A percentile compares a stretch with the other conserved stretches of the same genome.
phyloP scores from a whole-genome alignment of 1,140 invertebrate genomes.

The Muscidifurax raptorellus region DNA sequence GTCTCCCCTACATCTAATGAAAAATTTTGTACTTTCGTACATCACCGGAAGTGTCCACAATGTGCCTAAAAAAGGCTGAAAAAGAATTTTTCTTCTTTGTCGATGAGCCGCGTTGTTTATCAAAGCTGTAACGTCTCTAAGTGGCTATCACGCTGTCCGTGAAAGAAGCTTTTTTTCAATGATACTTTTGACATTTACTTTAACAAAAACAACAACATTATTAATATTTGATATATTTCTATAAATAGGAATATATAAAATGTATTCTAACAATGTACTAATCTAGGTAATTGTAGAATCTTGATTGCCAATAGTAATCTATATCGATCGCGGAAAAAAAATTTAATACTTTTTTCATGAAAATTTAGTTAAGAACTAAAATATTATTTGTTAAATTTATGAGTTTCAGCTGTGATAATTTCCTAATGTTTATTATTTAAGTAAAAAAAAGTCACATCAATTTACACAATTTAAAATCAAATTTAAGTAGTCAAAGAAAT shows the following conservation, averaged over 20 bases:
- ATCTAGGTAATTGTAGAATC: neutral
- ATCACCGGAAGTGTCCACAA: conserved; percentile 68
- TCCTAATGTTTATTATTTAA: neutral
- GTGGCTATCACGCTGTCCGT: conserved; percentile 53
- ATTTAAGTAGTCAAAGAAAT: neutral
- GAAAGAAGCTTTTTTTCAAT: neutral
- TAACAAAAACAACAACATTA: conserved; percentile 16
- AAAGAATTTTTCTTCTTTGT: conserved; percentile 60
- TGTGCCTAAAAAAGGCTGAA: conserved; percentile 73
- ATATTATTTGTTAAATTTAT: neutral
- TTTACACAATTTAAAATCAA: neutral
- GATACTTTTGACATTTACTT: conserved; percentile 12
- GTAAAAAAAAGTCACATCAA: neutral
- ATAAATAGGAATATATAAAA: conserved; percentile 3
- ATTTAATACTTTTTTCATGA: neutral
- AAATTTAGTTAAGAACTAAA: neutral
- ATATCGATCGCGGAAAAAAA: neutral
- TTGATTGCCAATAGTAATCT: neutral
- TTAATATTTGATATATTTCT: neutral
- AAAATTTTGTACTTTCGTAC: conserved; percentile 53
- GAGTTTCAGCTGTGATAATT: neutral
- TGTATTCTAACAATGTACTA: neutral
- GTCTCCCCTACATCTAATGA: conserved; percentile 42
- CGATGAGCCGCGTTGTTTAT: conserved; percentile 62
- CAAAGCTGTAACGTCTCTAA: conserved; percentile 71